phyloP scores from a whole-genome alignment of 2,797 vertebrate genomes.

The Gadopsis marmoratus region DNA sequence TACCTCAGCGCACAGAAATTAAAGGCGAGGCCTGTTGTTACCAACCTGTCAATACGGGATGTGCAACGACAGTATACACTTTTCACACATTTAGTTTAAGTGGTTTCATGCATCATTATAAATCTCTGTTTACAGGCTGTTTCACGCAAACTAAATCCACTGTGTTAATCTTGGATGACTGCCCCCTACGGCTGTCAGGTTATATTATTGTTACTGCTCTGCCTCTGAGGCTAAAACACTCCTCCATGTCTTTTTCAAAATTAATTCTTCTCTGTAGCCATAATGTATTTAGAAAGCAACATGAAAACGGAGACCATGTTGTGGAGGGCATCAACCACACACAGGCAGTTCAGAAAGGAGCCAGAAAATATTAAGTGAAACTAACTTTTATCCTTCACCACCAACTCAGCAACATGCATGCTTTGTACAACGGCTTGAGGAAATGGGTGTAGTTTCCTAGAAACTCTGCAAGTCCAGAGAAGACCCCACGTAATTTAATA shows the following conservation, averaged over 20 bases:
- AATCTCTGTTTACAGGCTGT: not conserved
- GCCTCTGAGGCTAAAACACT: not conserved
- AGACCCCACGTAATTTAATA: not conserved
- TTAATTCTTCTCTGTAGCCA: not conserved
- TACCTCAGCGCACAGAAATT: not conserved
- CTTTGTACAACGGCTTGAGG: not conserved
- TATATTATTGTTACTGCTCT: not conserved
- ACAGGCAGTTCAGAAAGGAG: constrained; percentile 5
- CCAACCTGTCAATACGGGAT: not conserved
- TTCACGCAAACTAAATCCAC: not conserved
- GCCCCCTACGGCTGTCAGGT: not conserved
- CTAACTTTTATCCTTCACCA: not conserved
- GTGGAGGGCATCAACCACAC: not conserved
- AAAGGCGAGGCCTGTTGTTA: not conserved
- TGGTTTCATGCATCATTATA: not conserved
- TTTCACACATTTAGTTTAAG: no score
- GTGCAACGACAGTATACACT: not conserved
- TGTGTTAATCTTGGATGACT: not conserved
- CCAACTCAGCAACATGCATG: not conserved
- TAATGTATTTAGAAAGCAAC: not conserved
- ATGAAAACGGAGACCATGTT: not conserved
- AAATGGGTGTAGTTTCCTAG: not conserved
- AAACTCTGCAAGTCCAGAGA: not conserved
- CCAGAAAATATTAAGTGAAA: not conserved
- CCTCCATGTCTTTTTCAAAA: not conserved